These are phyloP conservation scores for Trinorchestia longiramus DNA, from an alignment of 1,140 invertebrate species.

Conservation along the genomic window DNA sequence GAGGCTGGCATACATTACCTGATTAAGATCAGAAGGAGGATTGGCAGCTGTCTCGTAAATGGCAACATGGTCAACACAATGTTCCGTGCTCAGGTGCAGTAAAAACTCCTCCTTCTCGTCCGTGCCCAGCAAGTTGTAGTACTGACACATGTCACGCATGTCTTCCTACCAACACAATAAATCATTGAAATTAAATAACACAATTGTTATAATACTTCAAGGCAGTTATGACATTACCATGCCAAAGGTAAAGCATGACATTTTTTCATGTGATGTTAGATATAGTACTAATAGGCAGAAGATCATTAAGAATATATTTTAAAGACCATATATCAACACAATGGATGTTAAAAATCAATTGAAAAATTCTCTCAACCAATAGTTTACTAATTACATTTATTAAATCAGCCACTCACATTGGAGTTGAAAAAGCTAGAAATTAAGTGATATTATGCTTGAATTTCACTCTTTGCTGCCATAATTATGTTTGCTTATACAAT, in stretches of 20 bases:
- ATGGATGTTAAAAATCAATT: too few species aligned
- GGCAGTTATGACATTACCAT: not conserved
- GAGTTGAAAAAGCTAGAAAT: too few species aligned
- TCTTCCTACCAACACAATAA: constrained; percentile 58
- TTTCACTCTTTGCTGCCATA: too few species aligned
- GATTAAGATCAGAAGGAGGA: not conserved
- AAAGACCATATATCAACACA: too few species aligned
- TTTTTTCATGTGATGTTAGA: not conserved
- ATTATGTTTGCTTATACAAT: too few species aligned
- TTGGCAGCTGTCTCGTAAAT: constrained; percentile 59
- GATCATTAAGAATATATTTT: too few species aligned
- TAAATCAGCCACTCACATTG: too few species aligned
- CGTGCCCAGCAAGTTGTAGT: constrained; percentile 61
- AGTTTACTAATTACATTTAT: too few species aligned
- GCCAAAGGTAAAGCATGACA: not conserved
- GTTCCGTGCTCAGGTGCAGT: constrained; percentile 59
- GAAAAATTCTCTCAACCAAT: too few species aligned
- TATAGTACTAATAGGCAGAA: too few species aligned
- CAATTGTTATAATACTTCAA: not conserved
- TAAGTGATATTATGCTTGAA: too few species aligned
- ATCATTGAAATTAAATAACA: not conserved
- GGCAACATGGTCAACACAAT: constrained; percentile 59
- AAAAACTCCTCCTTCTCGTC: constrained; percentile 63
- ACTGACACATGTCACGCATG: constrained; percentile 64
- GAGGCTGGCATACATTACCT: not conserved